Conservation (phyloP, 2,797 vertebrate genomes). For the Myioborus melanocephalus region DNA sequence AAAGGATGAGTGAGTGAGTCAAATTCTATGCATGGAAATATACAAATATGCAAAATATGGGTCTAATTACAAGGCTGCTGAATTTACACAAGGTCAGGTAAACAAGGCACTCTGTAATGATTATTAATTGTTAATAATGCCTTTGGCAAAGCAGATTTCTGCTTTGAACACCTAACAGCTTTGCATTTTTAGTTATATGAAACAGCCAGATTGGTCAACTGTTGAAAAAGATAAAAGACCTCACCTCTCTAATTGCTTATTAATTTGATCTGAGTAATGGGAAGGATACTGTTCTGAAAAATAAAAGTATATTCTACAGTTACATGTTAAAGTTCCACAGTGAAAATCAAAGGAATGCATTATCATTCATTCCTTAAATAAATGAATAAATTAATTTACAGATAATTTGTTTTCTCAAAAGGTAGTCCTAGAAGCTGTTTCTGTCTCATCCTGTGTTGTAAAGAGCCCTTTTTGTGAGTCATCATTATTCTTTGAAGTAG, state of each 20-base stretch:
- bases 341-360: background rate
- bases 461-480: background rate
- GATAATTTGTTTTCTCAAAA: background rate
- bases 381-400: background rate
- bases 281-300: slow-evolving; percentile 25
- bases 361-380: background rate
- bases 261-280: slow-evolving; percentile 44
- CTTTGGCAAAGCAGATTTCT: slow-evolving; percentile 78
- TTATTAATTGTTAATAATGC: slow-evolving; percentile 89
- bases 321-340: fast-evolving
- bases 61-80: slow-evolving; percentile 84
- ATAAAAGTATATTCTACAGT: background rate
- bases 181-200: slow-evolving; percentile 65
- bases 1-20: slow-evolving; percentile 85
- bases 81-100: slow-evolving; percentile 85
- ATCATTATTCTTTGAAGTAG: background rate
- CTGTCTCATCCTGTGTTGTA: background rate
- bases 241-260: slow-evolving; percentile 46
- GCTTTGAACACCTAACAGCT: slow-evolving; percentile 74
- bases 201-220: slow-evolving; percentile 24
- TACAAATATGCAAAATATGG: slow-evolving; percentile 83
- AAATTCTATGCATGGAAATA: slow-evolving; percentile 77
- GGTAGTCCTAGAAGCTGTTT: background rate
- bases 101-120: slow-evolving; percentile 85
- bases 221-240: slow-evolving; percentile 2